Percentiles rank a stretch among this genome's conserved stretches.
Conservation (phyloP, 35 echinoderm and acorn worm genomes). For the Ophiothrix spiculata region DNA sequence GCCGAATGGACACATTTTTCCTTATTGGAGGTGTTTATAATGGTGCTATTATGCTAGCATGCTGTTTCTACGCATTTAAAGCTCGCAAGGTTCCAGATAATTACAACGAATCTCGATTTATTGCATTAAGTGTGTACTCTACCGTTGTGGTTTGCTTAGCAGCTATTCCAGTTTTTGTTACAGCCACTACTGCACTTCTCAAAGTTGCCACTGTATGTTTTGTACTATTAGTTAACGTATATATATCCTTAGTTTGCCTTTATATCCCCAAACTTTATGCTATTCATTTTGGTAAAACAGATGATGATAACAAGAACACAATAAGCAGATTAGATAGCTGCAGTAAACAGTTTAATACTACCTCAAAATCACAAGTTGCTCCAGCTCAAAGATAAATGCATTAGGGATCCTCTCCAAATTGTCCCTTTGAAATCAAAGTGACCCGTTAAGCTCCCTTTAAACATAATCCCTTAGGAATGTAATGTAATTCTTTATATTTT, state of each 20-base stretch:
- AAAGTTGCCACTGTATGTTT: neutral
- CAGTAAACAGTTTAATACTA: neutral
- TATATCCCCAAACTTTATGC: neutral
- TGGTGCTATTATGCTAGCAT: neutral
- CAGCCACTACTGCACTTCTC: neutral
- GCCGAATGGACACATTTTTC: neutral
- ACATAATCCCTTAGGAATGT: no score
- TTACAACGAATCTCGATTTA: neutral
- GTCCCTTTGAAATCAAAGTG: no score
- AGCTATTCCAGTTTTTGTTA: neutral
- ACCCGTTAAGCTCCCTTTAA: no score
- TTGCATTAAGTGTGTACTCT: constrained; percentile 1
- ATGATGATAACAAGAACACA: neutral
- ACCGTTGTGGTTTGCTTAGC: neutral
- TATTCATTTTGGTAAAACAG: neutral
- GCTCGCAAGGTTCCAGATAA: neutral
- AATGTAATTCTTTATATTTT: no score
- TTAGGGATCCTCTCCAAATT: no score
- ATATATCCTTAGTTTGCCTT: neutral
- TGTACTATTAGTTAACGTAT: neutral
- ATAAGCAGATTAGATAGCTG: neutral
- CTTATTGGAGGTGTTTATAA: neutral
- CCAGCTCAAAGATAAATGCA: no score
- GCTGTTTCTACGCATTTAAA: neutral
- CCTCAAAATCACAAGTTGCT: neutral